Evolutionary conservation across 2,113 vertebrate genomes (phyloP), one percentile per base, ranked within the genome.

Genomic region (Channa maculata): DNA sequence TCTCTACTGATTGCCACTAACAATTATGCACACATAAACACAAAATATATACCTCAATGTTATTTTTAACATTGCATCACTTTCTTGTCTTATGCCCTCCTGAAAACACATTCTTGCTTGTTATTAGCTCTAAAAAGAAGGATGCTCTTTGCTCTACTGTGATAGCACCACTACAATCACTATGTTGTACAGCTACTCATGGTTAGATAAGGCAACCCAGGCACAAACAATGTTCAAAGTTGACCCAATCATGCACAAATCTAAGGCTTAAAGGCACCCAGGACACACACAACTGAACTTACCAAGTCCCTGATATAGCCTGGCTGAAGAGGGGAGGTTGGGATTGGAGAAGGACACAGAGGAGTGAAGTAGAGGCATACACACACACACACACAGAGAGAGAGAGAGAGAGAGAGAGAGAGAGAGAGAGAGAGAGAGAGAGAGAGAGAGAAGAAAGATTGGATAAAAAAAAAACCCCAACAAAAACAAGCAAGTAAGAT

Each of bases 251-350:
- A 87, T 92, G 85, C 89, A 90, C 64, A 54, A 11, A 50, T 78
- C 65, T 81, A 78, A 10, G 33, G 10, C 58, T 62, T 52, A 8
- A 65, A 76, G 64, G 61, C 87, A 86, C 83, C 73, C 84, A 75
- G 77, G 79, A 86, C 59, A 87, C 72, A 79, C 77, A 65, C 37
- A 66, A 53, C 76, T 82, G 46, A 68, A 98, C 98, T 99, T 98
- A 99, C 98, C 98, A 99, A 94, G 93, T 99, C 97, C 96, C 98
- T 99, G 96, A 99, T 91, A 97, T 94, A 97, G 96, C 98, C 96
- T 96, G 97, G 97, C 98, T 99, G 97, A 79, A 94, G 95, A 91
- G 92, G 94, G 65, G 91, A 95, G 94, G 92, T 85, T 79, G 92
- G 90, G 75, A 82, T 70, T 86, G 85, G 83, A 91, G 79, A 58